These are phyloP conservation scores for Drosophila kurseongensis DNA, from an alignment of 1,140 invertebrate species.

Conservation along the genomic window DNA sequence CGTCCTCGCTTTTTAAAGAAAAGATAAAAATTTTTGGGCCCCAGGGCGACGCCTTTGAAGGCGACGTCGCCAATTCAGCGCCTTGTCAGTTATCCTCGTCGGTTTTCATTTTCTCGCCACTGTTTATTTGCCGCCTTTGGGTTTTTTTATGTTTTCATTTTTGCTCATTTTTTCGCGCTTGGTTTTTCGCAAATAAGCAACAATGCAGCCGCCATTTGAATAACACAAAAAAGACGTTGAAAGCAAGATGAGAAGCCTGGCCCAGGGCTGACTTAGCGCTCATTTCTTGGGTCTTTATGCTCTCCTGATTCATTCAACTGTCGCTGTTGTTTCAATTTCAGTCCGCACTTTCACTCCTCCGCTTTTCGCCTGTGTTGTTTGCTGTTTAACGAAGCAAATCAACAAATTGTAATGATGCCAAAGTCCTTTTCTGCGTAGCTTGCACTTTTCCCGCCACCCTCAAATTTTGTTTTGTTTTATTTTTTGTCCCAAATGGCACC, in stretches of 20 bases:
- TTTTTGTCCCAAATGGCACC: conserved; percentile 12
- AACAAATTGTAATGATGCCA: conserved; percentile 82
- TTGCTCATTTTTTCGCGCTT: conserved; percentile 41
- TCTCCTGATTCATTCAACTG: conserved; percentile 63
- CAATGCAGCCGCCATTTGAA: conserved; percentile 68
- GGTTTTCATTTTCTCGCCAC: conserved; percentile 46
- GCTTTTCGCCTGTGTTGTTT: conserved; percentile 61
- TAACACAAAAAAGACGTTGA: conserved; percentile 36
- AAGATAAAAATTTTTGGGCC: conserved; percentile 46
- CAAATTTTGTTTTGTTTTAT: conserved; percentile 21
- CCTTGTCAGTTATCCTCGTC: conserved; percentile 54
- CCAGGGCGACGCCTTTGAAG: conserved; percentile 66
- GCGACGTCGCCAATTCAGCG: conserved; percentile 60
- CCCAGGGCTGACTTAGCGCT: conserved; percentile 35
- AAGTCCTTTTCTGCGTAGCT: conserved; percentile 70
- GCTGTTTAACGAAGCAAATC: conserved; percentile 83
- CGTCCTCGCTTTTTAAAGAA: conserved; percentile 29
- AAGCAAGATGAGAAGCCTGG: conserved; percentile 22
- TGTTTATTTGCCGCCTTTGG: conserved; percentile 42
- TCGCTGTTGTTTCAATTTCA: conserved; percentile 65
- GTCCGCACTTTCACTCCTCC: conserved; percentile 26
- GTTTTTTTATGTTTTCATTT: conserved; percentile 44
- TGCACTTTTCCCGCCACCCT: conserved; percentile 61
- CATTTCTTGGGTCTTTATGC: conserved; percentile 48
- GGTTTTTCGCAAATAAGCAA: conserved; percentile 29